Percentiles rank a stretch among this genome's conserved stretches.
Conservation (phyloP, 2,113 vertebrate species). For the Thalassarche chlororhynchos region DNA sequence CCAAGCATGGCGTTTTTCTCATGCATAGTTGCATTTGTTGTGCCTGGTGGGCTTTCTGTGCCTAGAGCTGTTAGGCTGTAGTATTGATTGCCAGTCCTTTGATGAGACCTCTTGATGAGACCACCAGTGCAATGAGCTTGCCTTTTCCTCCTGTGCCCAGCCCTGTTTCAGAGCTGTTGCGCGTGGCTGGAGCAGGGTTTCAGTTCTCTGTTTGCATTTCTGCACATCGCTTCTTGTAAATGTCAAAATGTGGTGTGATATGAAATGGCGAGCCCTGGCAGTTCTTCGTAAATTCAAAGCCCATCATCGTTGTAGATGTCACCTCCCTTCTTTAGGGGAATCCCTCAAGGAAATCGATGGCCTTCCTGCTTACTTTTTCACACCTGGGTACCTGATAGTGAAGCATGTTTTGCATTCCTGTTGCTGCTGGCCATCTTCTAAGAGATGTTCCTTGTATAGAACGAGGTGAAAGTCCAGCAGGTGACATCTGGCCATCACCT, state of each 20-base stretch:
- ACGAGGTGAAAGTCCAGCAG: not conserved
- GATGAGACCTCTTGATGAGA: not conserved
- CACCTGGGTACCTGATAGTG: not conserved
- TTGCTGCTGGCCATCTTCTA: not conserved
- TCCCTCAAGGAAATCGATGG: not conserved
- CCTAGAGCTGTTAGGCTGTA: not conserved
- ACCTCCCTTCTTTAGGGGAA: not conserved
- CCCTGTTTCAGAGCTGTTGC: not conserved
- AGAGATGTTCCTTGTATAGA: not conserved
- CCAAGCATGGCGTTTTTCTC: not conserved
- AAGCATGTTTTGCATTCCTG: not conserved
- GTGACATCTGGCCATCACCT: not conserved
- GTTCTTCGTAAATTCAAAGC: not conserved
- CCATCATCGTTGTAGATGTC: not conserved
- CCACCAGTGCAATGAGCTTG: accelerated
- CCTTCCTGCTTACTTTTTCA: not conserved
- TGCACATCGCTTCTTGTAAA: not conserved
- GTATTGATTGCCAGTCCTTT: not conserved
- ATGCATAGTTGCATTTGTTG: not conserved
- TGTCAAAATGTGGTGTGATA: not conserved
- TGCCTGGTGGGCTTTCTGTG: not conserved
- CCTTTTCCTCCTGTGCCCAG: not conserved
- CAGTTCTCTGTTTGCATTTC: constrained; percentile 2
- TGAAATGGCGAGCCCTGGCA: accelerated
- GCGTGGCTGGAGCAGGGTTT: not conserved